Evolutionary conservation across 2,888 invertebrate species (phyloP), one percentile per base, ranked within the genome.

Genomic region (Metacarcinus magister): DNA sequence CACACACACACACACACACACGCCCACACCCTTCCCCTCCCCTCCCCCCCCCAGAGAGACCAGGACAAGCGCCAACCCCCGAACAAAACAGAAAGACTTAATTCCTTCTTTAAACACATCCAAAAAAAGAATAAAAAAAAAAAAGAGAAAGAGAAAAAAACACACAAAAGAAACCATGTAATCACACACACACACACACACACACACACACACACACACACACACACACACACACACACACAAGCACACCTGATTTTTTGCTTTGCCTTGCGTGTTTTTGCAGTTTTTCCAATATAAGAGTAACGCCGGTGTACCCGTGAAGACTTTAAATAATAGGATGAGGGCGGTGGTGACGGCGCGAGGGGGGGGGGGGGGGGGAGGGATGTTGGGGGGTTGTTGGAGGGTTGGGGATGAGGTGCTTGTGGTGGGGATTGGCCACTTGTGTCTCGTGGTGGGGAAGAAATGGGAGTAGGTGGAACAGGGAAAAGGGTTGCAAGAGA

Each of bases 391-490:
- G 75, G 54, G 54, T 10, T 16, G n/a, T 23, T 23, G 67, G 5
- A 8, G 19, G 28, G 32, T 32, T 16, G 32, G 32, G 28, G 75
- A 75, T 75, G 75, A 32, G 32, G 28, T 82, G 82, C 82, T 82
- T 82, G 32, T 28, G 82, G 32, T 82, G 13, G 82, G 28, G 32
- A 82, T 82, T 82, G 82, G 82, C 82, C 32, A 82, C 82, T 82
- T 32, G 82, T 32, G 28, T 82, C 82, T 82, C 82, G 82, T 82
- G 82, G 32, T 32, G 10, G 82, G 82, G 82, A 82, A 82, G 82
- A 32, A 82, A 82, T 28, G 82, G 82, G 82, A 32, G 32, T 0
- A 32, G 23, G 13, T 32, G 28, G 32, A 82, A 32, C 82, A 32
- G 32, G 32, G 67, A 23, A 32, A 82, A 23, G 82, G 82, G 10